phyloP scores from a whole-genome alignment of 2,888 invertebrate species.

The Criorhina ranunculi region DNA sequence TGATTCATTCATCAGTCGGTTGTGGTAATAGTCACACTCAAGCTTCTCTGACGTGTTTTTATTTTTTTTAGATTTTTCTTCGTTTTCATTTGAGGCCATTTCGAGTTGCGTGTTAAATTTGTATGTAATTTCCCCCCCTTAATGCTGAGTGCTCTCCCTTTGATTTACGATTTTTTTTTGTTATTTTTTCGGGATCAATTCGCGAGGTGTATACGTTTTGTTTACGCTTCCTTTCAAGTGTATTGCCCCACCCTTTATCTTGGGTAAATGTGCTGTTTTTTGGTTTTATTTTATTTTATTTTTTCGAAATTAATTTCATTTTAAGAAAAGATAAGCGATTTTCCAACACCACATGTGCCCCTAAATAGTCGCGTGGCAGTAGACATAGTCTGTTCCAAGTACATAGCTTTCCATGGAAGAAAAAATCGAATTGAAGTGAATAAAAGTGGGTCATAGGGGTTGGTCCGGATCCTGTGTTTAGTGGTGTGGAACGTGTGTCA shows the following conservation, averaged over 20 bases:
- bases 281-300: too few relatives aligned
- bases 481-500: conserved; percentile 23
- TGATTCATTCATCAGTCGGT: conserved; percentile 67
- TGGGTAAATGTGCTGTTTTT: not conserved
- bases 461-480: conserved; percentile 8
- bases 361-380: conserved; percentile 1
- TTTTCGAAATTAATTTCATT: conserved; percentile 25
- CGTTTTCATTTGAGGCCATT: conserved; percentile 49
- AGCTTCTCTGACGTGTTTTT: conserved; percentile 24
- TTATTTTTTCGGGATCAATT: conserved; percentile 19
- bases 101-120: conserved; percentile 40
- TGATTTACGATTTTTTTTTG: conserved; percentile 9
- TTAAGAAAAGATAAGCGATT: conserved; percentile 28
- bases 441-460: conserved; percentile 64
- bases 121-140: conserved; percentile 4
- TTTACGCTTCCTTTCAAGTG: conserved; percentile 42
- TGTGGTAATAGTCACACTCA: conserved; percentile 51
- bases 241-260: conserved; percentile 21
- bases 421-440: conserved; percentile 12
- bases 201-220: conserved; percentile 19
- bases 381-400: not conserved
- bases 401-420: not conserved
- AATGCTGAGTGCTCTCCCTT: conserved; percentile 4
- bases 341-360: conserved; percentile 9
- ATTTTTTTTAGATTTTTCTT: conserved; percentile 5